Evolutionary conservation across 2,888 invertebrate genomes (phyloP).

Genomic region (Heterodera filipjevi): DNA sequence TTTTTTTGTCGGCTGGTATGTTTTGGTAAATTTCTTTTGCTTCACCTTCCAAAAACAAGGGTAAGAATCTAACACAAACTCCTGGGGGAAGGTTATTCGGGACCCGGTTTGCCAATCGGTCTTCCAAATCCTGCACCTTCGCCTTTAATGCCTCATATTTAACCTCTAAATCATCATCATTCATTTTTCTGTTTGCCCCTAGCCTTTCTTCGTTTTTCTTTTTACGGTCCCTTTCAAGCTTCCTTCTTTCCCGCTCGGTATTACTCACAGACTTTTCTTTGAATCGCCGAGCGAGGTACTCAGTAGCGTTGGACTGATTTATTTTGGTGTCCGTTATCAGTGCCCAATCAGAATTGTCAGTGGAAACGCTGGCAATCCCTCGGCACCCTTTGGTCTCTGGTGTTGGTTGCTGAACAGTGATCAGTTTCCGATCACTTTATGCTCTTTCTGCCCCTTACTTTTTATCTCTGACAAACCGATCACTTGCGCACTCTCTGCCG

Average conservation of each 20-base stretch:
- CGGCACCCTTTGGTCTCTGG: too few species aligned
- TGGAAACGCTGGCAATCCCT: too few species aligned
- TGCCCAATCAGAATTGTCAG: too few species aligned
- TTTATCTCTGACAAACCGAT: too few species aligned
- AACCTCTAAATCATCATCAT: background rate
- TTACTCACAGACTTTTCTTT: background rate
- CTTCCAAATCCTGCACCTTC: background rate
- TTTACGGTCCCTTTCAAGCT: background rate
- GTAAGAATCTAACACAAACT: background rate
- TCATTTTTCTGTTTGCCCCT: background rate
- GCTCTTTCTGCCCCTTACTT: too few species aligned
- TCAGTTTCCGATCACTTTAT: too few species aligned
- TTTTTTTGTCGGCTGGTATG: background rate
- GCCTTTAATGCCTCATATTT: background rate
- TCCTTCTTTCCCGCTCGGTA: background rate
- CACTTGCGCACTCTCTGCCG: too few species aligned
- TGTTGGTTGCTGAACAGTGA: too few species aligned
- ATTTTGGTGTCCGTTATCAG: too few species aligned
- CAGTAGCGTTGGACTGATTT: background rate
- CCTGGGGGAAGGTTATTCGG: background rate
- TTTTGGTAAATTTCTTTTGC: background rate
- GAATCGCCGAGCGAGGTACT: background rate
- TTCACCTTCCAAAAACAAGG: background rate
- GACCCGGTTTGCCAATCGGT: background rate
- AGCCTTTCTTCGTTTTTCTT: background rate